Conservation (phyloP, 2,113 vertebrate species). For the Lota lota region DNA sequence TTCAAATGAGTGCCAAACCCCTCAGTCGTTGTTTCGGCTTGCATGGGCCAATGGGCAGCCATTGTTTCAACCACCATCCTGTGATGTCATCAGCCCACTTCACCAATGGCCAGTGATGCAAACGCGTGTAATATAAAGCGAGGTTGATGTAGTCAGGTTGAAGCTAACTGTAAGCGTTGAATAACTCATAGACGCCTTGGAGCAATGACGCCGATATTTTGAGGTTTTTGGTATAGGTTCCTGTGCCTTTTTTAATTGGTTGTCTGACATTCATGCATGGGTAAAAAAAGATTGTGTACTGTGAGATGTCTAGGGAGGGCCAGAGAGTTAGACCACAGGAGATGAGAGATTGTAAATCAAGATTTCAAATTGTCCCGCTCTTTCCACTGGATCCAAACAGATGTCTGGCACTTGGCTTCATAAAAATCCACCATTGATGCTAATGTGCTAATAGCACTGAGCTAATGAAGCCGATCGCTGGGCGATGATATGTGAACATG, state of each 20-base stretch:
- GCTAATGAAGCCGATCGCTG: too few species aligned
- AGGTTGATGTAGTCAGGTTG: neutral
- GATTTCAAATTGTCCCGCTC: slow-evolving; percentile 15
- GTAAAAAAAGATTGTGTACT: neutral
- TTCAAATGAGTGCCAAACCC: too few species aligned
- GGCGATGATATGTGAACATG: too few species aligned
- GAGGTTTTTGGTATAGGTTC: too few species aligned
- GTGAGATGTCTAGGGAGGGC: neutral
- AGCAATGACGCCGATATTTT: neutral
- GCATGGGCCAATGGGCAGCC: too few species aligned
- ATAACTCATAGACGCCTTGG: slow-evolving; percentile 13
- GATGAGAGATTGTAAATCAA: neutral
- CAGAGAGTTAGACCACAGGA: neutral
- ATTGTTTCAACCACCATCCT: too few species aligned
- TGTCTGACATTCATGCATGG: neutral
- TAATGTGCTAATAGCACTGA: slow-evolving; percentile 3
- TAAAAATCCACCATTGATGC: slow-evolving; percentile 6
- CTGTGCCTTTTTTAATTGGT: too few species aligned
- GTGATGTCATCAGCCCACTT: slow-evolving; percentile 19
- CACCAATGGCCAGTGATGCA: slow-evolving; percentile 38
- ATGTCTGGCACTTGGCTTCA: slow-evolving; percentile 66
- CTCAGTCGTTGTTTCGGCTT: too few species aligned
- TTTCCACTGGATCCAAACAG: slow-evolving; percentile 45
- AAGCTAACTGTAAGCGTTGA: neutral
- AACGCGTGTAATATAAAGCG: slow-evolving; percentile 27